Conservation (phyloP, 2,888 invertebrate genomes). For the Tyria jacobaeae region DNA sequence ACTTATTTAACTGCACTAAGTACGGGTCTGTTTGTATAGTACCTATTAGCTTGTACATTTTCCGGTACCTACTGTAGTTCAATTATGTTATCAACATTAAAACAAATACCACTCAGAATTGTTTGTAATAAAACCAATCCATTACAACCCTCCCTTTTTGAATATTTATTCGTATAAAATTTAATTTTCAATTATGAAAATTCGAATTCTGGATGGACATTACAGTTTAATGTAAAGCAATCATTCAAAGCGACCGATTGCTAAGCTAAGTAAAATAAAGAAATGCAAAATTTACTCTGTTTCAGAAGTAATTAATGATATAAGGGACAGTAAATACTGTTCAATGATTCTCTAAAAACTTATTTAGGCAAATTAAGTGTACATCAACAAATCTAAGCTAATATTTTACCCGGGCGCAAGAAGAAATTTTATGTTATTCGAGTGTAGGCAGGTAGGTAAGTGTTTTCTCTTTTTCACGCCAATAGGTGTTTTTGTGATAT, state of each 20-base stretch:
- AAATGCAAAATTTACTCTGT: no score
- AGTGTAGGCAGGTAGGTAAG: no score
- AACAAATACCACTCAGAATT: conserved; percentile 4
- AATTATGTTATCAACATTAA: neutral
- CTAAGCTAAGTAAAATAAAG: conserved; percentile 18
- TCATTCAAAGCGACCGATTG: conserved; percentile 14
- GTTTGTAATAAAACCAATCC: conserved; percentile 30
- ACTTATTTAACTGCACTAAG: no score
- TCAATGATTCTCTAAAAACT: neutral
- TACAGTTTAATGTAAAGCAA: conserved; percentile 22
- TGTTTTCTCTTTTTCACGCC: no score
- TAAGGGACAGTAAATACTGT: neutral
- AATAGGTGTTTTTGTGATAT: no score
- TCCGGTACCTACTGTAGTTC: no score
- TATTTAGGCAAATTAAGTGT: no score
- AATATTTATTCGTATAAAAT: conserved; percentile 39
- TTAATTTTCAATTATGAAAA: conserved; percentile 33
- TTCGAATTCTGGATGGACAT: conserved; percentile 18
- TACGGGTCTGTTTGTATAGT: neutral
- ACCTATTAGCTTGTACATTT: neutral
- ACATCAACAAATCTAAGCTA: no score
- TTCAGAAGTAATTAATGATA: neutral
- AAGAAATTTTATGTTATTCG: no score
- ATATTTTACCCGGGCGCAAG: no score
- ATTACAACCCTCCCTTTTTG: conserved; percentile 24